Conservation (phyloP, 2,888 invertebrate genomes). For the Nasonia oneida region DNA sequence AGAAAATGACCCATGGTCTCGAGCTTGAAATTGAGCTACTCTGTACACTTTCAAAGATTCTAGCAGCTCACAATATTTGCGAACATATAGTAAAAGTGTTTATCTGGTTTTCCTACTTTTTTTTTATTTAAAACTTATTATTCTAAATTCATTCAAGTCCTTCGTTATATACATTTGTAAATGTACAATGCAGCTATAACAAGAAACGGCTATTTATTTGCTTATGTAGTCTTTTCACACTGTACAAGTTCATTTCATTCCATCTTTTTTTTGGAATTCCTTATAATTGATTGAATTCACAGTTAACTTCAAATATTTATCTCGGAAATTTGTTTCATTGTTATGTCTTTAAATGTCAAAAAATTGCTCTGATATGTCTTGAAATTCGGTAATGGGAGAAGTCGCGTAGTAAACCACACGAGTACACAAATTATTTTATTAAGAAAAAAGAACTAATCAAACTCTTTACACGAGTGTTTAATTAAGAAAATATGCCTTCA, state of each 20-base stretch:
- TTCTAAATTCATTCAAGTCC: conserved; percentile 32
- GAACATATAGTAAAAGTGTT: conserved; percentile 14
- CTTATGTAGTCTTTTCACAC: neutral
- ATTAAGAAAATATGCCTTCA: no score
- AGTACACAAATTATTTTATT: neutral
- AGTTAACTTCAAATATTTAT: neutral
- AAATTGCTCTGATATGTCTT: conserved; percentile 69
- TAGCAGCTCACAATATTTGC: conserved; percentile 21
- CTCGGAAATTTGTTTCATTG: conserved; percentile 27
- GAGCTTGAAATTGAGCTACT: conserved; percentile 47
- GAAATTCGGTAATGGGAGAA: conserved; percentile 69
- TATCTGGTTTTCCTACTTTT: neutral
- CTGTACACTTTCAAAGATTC: conserved; percentile 55
- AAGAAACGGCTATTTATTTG: conserved; percentile 20
- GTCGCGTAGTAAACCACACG: conserved; percentile 17
- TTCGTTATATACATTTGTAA: conserved; percentile 58
- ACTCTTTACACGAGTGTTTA: no score
- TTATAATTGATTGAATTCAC: neutral
- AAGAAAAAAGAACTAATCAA: no score
- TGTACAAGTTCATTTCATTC: conserved; percentile 18
- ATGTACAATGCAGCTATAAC: conserved; percentile 60
- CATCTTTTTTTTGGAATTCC: neutral
- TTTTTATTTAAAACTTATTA: conserved; percentile 30
- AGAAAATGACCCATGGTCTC: neutral
- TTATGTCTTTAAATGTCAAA: conserved; percentile 27